Conservation (phyloP, 2,888 invertebrate genomes). For the Clanis bilineata region DNA sequence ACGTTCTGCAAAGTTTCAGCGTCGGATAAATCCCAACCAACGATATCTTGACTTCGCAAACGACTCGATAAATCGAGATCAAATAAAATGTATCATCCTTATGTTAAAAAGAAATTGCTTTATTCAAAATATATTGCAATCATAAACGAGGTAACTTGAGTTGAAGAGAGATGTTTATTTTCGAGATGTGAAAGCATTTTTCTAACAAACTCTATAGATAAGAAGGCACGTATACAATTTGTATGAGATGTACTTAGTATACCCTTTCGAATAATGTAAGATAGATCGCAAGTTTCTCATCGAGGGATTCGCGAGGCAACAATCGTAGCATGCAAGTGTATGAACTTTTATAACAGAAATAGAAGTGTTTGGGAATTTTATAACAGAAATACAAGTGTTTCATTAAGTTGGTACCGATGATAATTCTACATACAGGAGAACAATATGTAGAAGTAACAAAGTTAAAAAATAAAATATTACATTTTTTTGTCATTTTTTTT, state of each 20-base stretch:
- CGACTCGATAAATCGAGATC: neutral
- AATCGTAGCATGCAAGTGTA: neutral
- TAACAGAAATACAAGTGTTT: no score
- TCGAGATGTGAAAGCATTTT: neutral
- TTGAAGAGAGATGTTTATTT: neutral
- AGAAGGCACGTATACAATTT: conserved; percentile 11
- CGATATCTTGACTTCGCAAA: conserved; percentile 3
- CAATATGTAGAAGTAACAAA: no score
- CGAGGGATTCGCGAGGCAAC: conserved; percentile 1
- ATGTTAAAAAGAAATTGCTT: neutral
- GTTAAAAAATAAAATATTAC: no score
- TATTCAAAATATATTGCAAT: neutral
- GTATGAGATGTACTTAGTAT: conserved; percentile 7
- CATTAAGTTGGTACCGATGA: no score
- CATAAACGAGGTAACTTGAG: neutral
- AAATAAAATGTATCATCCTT: neutral
- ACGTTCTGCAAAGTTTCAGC: neutral
- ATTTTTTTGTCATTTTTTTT: no score
- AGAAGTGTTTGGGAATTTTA: no score
- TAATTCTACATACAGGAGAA: no score
- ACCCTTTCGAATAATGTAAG: conserved; percentile 2
- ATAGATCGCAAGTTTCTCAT: conserved; percentile 2
- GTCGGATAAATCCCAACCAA: neutral
- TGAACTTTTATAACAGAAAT: neutral
- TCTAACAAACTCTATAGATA: conserved; percentile 2